Conservation (phyloP, 2,113 vertebrate genomes). For the Rhea pennata region DNA sequence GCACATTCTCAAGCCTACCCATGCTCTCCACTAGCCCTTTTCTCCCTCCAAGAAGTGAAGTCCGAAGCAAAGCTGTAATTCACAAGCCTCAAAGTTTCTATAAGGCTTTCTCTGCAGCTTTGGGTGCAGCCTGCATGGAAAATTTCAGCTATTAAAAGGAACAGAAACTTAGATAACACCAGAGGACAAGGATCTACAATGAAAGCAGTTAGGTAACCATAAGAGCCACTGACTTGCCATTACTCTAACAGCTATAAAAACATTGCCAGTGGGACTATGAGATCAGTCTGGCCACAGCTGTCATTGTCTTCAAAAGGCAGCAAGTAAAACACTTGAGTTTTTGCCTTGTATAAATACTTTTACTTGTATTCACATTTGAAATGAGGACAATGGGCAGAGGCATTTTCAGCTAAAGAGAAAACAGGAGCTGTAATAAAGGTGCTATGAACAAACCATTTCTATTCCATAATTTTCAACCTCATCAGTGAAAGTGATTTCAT, state of each 20-base stretch:
- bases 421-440: not conserved
- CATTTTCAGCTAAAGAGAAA: not conserved
- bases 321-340: not conserved
- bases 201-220: not conserved
- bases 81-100: not conserved
- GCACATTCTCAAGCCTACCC: not conserved
- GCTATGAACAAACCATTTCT: conserved; percentile 17
- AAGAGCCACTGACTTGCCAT: not conserved
- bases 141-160: not conserved
- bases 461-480: conserved; percentile 37
- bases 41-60: not conserved
- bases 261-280: not conserved
- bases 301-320: conserved; percentile 17
- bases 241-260: conserved; percentile 20
- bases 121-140: not conserved
- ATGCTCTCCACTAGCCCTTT: not conserved
- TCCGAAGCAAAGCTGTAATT: not conserved
- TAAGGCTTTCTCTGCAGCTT: not conserved
- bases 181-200: not conserved
- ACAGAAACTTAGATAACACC: not conserved
- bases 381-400: not conserved
- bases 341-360: not conserved
- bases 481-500: conserved; percentile 27
- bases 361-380: not conserved
- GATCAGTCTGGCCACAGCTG: conserved; percentile 18